Evolutionary conservation across 37 sponge, comb jelly and placozoan genomes (phyloP).

Genomic region (Chondrilla cf. caribensis): DNA sequence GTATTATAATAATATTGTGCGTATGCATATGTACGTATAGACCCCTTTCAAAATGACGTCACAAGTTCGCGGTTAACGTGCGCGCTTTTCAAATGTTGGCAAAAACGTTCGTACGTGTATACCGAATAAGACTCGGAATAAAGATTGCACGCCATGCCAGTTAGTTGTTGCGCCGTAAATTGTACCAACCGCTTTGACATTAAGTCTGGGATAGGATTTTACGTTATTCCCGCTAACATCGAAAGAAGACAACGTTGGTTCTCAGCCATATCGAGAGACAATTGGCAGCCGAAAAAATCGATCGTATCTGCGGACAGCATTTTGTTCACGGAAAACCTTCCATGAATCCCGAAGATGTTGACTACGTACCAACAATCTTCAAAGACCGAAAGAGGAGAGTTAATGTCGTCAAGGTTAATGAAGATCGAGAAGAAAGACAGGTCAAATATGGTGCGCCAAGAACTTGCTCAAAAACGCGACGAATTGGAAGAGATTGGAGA

Average conservation of each 20-base stretch:
- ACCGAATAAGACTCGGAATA: background rate
- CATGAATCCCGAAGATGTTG: background rate
- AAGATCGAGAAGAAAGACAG: background rate
- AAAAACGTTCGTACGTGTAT: background rate
- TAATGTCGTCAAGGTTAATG: background rate
- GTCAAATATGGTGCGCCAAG: background rate
- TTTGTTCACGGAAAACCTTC: conserved; percentile 1
- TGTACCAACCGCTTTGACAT: background rate
- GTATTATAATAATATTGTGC: too few relatives aligned
- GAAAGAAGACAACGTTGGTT: background rate
- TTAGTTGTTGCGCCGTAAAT: conserved; percentile 15
- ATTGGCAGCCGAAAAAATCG: background rate
- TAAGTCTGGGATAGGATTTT: background rate
- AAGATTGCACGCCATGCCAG: background rate
- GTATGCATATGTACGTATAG: too few relatives aligned
- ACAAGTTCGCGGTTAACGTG: background rate
- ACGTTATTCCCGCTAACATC: background rate
- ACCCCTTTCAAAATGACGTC: conserved; percentile 15
- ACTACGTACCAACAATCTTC: conserved; percentile 7
- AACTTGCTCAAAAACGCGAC: background rate
- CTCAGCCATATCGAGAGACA: background rate
- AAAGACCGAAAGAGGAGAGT: background rate
- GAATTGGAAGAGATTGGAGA: background rate
- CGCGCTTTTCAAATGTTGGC: conserved; percentile 11
- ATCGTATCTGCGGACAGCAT: conserved; percentile 18